Evolutionary conservation across 1,140 invertebrate species (phyloP), one percentile per base, ranked within the genome.

Genomic region (Tetragonula clypearis): DNA sequence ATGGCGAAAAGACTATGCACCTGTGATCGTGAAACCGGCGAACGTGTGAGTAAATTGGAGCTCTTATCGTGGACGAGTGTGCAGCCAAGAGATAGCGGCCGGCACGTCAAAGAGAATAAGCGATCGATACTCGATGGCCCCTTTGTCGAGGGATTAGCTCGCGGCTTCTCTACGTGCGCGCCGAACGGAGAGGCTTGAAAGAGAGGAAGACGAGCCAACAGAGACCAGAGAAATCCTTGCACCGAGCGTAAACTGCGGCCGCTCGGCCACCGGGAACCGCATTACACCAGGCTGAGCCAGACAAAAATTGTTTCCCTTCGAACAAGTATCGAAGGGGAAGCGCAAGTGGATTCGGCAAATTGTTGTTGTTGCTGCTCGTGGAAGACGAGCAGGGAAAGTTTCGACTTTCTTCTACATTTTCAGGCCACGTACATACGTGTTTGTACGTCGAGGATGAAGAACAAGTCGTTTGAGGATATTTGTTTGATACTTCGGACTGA

Each of bases 111-210:
- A 93, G 92, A 92, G 93, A 93, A 93, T 91, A 91, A 90, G 89
- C 90, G 92, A 92, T 94, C 93, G 92, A 94, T 94, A 94, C 87
- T 92, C 93, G 92, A 94, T 93, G 88, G 92, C 86, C 86, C 92
- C 92, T 94, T 94, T 93, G 93, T 93, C 91, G 88, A 85, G 87
- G 90, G 93, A 93, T 94, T 94, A 93, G 92, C 88, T 92, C 88
- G 88, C 84, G 84, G 89, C 85, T 79, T 87, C 84, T 82, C 84
- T 82, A 74, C 62, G 66, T 66, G 58, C 79, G 68, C 78, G 66
- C 73, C 78, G 58, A 73, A 62, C 66, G 30, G n/a, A 19, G 53
- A 23, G 55, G 41, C n/a, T 49, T 21, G 53, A 81, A 41, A 75
- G 79, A 26, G 26, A 53, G 78, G n/a, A 82, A 85, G 86, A 86